A percentile compares a stretch with the other conserved stretches of the same genome.
Conservation (phyloP, 2,797 vertebrate genomes). For the Hippoglossus hippoglossus region DNA sequence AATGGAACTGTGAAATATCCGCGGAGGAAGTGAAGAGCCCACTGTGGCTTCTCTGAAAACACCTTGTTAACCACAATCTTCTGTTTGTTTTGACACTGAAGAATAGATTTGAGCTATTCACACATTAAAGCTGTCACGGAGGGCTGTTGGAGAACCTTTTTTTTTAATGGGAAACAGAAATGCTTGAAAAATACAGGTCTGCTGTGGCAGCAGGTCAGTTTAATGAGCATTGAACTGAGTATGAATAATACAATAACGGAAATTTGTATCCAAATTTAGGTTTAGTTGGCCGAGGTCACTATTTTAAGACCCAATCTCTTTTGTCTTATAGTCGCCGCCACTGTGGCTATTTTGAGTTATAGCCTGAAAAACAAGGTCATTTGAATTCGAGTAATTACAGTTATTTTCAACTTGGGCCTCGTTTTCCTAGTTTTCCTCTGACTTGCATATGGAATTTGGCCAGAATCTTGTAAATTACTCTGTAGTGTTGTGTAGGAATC, state of each 20-base stretch:
- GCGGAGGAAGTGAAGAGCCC: constrained; percentile 2
- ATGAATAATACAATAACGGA: constrained; percentile 1
- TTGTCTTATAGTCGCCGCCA: background rate
- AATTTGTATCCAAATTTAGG: background rate
- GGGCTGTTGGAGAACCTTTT: background rate
- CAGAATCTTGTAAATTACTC: constrained; percentile 6
- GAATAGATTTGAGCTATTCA: constrained; percentile 27
- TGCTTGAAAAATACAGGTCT: background rate
- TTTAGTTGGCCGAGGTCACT: constrained; percentile 1
- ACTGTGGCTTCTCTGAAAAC: background rate
- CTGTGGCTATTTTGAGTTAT: constrained; percentile 35
- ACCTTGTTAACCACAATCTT: constrained; percentile 13
- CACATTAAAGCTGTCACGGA: background rate
- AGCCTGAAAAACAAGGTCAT: constrained; percentile 29
- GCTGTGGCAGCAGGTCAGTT: background rate
- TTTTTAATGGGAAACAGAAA: too few species aligned
- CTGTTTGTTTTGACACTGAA: constrained; percentile 34
- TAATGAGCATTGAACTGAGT: background rate
- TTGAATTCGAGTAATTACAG: constrained; percentile 48
- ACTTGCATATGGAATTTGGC: constrained; percentile 9
- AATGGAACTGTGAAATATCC: constrained; percentile 24
- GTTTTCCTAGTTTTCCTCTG: constrained; percentile 9
- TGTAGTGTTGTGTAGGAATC: background rate
- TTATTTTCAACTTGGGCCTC: constrained; percentile 46
- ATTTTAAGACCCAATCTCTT: constrained; percentile 24